Percentiles rank a stretch among this genome's conserved stretches.
phyloP scores from a whole-genome alignment of 92 coral and sea anemone genomes.

The Virgularia gustaviana region DNA sequence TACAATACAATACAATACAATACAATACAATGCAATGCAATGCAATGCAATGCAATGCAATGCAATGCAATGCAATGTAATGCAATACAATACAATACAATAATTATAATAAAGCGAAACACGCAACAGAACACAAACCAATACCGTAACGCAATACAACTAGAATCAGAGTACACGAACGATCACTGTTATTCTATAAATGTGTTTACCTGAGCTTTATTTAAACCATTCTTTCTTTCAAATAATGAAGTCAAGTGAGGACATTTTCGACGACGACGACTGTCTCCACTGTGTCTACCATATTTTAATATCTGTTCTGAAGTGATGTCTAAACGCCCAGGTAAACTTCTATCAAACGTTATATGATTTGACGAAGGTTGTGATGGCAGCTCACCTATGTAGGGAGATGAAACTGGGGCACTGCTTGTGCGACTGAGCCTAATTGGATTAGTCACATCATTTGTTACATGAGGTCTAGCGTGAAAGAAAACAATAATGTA shows the following conservation, averaged over 20 bases:
- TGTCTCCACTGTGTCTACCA: conserved; percentile 33
- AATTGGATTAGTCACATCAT: not conserved
- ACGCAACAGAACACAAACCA: not conserved
- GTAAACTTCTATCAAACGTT: not conserved
- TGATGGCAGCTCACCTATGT: not conserved
- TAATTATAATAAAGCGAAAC: too few relatives aligned
- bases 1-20: too few relatives aligned
- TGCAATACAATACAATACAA: too few relatives aligned
- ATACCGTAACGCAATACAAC: not conserved
- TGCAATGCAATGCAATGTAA: too few relatives aligned
- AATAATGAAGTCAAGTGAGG: not conserved
- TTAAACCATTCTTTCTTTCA: not conserved
- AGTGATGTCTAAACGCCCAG: conserved; percentile 13
- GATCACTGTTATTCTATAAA: too few relatives aligned
- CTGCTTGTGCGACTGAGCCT: not conserved
- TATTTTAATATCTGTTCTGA: conserved; percentile 12
- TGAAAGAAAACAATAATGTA: not conserved
- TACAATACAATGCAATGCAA: too few relatives aligned
- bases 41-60: too few relatives aligned
- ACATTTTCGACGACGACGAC: conserved; percentile 13
- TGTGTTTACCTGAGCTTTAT: conserved; percentile 12
- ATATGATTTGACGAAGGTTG: conserved; percentile 18
- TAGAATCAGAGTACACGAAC: not conserved
- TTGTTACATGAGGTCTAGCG: not conserved
- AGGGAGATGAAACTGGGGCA: not conserved